Evolutionary conservation across 2,888 invertebrate genomes (phyloP), one percentile per base, ranked within the genome.

Genomic region (Ectemnius cavifrons): DNA sequence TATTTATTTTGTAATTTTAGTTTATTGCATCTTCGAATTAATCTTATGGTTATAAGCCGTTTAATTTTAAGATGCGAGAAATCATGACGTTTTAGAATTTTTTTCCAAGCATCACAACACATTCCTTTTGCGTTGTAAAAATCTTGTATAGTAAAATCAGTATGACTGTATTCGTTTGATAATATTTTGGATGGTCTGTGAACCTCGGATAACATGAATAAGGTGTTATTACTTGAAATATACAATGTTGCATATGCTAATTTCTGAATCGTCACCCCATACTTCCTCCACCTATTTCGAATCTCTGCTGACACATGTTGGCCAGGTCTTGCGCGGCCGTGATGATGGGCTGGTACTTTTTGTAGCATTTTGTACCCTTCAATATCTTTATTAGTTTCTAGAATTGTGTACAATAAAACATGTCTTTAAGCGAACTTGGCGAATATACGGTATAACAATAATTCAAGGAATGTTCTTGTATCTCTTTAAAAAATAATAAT

Each of bases 11-110:
- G 52, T 73, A 71, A 60, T 47, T 73, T 59, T 61, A 70, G 16
- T 47, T 11, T 20, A 49, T 14, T 52, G 47, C 18, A 60, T 57
- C n/a, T 28, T 65, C 60, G 45, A 13, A 13, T 45, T 28, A 45
- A 62, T 49, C 47, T 52, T 47, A 52, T 67, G 58, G 13, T 77
- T 27, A 47, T 27, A 28, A 23, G 52, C 58, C 47, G 58, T 73
- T 67, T 64, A 70, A 56, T 23, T 47, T 58, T 28, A 56, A 70
- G 45, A 63, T 65, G 58, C 57, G 66, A 28, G 23, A 47, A 70
- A 61, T 60, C 68, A 66, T 68, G 67, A 63, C 67, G 68, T 61
- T 77, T 66, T 56, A 75, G 63, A 75, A 70, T 8, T 45, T 20
- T 23, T 11, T 61, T 28, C 20, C 46, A 67, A 56, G 37, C 20